Percentiles rank a stretch among this genome's conserved stretches.
These are phyloP conservation scores for Cotesia vestalis DNA, from an alignment of 1,140 invertebrate genomes.

Conservation along the genomic window DNA sequence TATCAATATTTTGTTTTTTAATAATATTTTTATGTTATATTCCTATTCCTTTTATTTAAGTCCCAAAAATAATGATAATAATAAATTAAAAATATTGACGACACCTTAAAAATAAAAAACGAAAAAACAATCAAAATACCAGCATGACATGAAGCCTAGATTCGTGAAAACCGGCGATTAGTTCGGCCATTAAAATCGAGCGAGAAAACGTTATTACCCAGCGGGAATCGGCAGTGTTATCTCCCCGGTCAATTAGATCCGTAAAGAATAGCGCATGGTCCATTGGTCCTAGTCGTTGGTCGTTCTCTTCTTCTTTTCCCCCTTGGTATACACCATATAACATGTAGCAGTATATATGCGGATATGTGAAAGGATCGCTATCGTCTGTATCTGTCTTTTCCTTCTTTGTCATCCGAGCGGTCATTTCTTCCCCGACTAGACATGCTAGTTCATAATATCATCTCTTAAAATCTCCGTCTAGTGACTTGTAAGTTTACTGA, in stretches of 20 bases:
- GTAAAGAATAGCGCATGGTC: conserved; percentile 55
- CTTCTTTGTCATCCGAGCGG: conserved; percentile 19
- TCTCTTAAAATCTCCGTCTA: background rate
- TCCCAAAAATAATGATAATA: background rate
- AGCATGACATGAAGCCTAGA: conserved; percentile 38
- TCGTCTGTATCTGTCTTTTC: background rate
- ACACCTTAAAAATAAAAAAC: too few species aligned
- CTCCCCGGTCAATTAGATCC: conserved; percentile 58
- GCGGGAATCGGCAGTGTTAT: conserved; percentile 53
- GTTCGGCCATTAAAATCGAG: conserved; percentile 54
- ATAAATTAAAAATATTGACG: too few species aligned
- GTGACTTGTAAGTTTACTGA: background rate
- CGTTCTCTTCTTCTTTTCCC: conserved; percentile 22
- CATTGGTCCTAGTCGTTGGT: conserved; percentile 45
- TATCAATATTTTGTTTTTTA: conserved; percentile 52
- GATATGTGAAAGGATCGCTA: too few species aligned
- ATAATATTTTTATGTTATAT: background rate
- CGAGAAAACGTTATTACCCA: conserved; percentile 54
- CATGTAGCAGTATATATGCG: conserved; percentile 1
- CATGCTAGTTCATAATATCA: background rate
- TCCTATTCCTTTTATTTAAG: conserved; percentile 5
- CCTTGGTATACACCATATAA: conserved; percentile 11
- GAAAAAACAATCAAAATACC: conserved; percentile 36
- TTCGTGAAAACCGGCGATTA: conserved; percentile 47
- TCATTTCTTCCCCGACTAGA: conserved; percentile 21